A percentile compares a stretch with the other conserved stretches of the same genome.
Conservation (phyloP, 2,888 invertebrate species). For the Apocheima hispidaria region DNA sequence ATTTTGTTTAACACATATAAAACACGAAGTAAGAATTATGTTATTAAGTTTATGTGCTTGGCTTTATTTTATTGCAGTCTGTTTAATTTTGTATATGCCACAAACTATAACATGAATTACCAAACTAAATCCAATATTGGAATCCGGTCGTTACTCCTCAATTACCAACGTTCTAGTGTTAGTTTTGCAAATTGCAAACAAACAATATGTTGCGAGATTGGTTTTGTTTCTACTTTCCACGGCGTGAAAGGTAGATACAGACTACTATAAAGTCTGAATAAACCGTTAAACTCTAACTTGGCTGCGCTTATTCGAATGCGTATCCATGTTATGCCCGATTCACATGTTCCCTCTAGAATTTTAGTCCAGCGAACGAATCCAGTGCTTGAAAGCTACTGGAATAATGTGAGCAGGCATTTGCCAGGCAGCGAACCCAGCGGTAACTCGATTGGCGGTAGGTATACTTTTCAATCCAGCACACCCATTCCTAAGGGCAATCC, state of each 20-base stretch:
- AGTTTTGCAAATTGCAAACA: slow-evolving; percentile 52
- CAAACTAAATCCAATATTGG: slow-evolving; percentile 65
- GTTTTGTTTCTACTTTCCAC: slow-evolving; percentile 46
- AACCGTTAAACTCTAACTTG: slow-evolving; percentile 2
- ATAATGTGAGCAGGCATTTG: no score
- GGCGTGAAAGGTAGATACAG: slow-evolving; percentile 19
- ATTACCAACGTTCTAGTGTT: slow-evolving; percentile 55
- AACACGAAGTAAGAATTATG: no score
- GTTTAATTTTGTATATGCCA: background rate
- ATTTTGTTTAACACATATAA: no score
- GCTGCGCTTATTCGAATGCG: background rate
- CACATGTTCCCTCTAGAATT: no score
- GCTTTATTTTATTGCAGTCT: background rate
- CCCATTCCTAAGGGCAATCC: no score
- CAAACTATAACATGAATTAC: slow-evolving; percentile 46
- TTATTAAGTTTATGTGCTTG: no score
- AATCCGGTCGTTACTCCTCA: slow-evolving; percentile 57
- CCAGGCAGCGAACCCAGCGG: no score
- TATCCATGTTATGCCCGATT: background rate
- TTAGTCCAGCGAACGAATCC: no score
- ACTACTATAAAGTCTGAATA: slow-evolving; percentile 16
- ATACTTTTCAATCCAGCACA: no score
- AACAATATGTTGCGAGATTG: slow-evolving; percentile 45
- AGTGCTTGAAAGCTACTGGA: no score
- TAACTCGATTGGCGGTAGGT: no score